phyloP scores from a whole-genome alignment of 2,113 vertebrate species.

The Rhodinocichla rosea region DNA sequence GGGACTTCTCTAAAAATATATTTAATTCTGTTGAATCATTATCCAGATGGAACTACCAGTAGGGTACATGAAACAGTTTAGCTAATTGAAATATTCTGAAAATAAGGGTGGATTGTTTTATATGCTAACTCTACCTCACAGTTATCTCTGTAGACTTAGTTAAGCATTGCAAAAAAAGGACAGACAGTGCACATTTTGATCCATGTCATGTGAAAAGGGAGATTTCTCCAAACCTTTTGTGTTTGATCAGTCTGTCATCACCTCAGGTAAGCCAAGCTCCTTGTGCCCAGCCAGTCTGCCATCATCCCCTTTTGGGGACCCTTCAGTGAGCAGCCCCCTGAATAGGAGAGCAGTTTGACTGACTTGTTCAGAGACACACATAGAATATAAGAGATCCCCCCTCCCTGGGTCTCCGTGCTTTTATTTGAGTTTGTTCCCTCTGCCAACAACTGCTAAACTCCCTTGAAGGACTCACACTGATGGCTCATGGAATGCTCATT shows the following conservation, averaged over 20 bases:
- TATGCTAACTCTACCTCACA: neutral
- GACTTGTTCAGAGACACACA: neutral
- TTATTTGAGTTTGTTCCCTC: neutral
- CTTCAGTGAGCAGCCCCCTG: neutral
- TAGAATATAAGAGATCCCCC: accelerated
- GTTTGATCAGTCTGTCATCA: neutral
- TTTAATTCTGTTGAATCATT: neutral
- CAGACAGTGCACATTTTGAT: neutral
- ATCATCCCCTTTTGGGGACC: neutral
- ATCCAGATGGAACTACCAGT: neutral
- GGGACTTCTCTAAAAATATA: neutral
- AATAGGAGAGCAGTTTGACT: neutral
- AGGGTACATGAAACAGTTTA: neutral
- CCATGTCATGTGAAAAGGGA: neutral
- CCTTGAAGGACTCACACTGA: neutral
- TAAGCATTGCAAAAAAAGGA: neutral
- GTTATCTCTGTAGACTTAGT: neutral
- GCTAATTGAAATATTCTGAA: neutral
- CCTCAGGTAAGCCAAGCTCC: neutral
- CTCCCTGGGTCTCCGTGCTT: accelerated
- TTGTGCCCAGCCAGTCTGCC: neutral
- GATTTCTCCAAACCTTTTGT: neutral
- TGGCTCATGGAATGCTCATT: neutral
- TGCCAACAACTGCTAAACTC: neutral
- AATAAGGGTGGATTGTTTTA: neutral